Conservation (phyloP, 2,113 vertebrate genomes). For the Galemys pyrenaicus region DNA sequence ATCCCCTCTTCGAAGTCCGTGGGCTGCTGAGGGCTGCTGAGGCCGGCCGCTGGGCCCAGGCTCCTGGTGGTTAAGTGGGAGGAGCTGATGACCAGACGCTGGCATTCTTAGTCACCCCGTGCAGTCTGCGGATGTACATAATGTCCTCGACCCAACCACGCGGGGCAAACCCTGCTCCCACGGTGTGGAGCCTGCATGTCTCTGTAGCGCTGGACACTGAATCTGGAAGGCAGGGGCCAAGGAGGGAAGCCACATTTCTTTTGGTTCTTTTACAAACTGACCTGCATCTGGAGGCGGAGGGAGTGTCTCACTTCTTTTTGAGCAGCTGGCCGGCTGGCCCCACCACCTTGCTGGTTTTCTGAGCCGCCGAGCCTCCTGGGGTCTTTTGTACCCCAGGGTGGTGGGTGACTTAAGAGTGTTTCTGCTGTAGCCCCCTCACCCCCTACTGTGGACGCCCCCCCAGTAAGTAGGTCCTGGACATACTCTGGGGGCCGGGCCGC, state of each 20-base stretch:
- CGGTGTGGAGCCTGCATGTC: accelerated
- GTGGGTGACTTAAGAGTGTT: accelerated
- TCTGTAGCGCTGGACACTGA: not conserved
- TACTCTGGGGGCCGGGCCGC: not conserved
- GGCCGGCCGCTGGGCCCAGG: not conserved
- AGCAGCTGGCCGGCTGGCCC: too few species aligned
- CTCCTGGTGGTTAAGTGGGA: not conserved
- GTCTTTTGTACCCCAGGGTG: not conserved
- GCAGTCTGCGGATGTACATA: not conserved
- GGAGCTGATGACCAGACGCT: not conserved
- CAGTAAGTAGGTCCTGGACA: not conserved
- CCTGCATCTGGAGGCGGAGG: not conserved
- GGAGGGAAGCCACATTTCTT: not conserved
- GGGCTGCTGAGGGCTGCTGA: not conserved
- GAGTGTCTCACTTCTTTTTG: not conserved
- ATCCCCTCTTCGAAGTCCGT: too few species aligned
- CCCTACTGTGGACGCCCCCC: not conserved
- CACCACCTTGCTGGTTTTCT: not conserved
- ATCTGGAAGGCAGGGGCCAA: not conserved
- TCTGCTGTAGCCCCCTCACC: not conserved
- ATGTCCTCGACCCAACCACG: not conserved
- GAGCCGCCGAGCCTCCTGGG: not conserved
- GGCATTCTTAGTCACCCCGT: not conserved
- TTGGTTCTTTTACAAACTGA: too few species aligned
- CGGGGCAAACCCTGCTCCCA: accelerated